Conservation (phyloP, 1,140 invertebrate genomes). For the Procambarus clarkii region DNA sequence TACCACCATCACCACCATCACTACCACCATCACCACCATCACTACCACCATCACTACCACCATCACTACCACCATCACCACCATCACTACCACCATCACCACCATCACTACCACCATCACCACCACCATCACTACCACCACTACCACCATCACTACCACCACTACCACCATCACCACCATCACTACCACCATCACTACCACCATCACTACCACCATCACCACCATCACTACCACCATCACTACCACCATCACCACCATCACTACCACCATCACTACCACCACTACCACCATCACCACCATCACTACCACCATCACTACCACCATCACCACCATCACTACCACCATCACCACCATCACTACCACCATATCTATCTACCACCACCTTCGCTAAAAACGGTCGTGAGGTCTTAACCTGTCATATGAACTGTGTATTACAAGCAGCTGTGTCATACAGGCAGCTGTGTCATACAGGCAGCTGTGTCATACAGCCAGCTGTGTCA, state of each 20-base stretch:
- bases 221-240: not conserved
- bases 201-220: too few species aligned
- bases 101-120: too few species aligned
- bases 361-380: not conserved
- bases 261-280: not conserved
- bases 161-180: not conserved
- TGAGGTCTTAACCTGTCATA: constrained; percentile 22
- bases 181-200: not conserved
- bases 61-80: too few species aligned
- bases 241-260: not conserved
- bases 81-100: too few species aligned
- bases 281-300: not conserved
- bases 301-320: too few species aligned
- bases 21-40: not conserved
- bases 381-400: constrained; percentile 30
- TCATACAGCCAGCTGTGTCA: too few species aligned
- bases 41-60: too few species aligned
- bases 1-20: too few species aligned
- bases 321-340: not conserved
- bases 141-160: not conserved
- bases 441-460: too few species aligned
- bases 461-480: too few species aligned
- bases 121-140: not conserved
- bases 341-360: not conserved
- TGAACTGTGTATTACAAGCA: not conserved